Conservation (phyloP, 2,888 invertebrate genomes). For the Pterostichus madidus region DNA sequence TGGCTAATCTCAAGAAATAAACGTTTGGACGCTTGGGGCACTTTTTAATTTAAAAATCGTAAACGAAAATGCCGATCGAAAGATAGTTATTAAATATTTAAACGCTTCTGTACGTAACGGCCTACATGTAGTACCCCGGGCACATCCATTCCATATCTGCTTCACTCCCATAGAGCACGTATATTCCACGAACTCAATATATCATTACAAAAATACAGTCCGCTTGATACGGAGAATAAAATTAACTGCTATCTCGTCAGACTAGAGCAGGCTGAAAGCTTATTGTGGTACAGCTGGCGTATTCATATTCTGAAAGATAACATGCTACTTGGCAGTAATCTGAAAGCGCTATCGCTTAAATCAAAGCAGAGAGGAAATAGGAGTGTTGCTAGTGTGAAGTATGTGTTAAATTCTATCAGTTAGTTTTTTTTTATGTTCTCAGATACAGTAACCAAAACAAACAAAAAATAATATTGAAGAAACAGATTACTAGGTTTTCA, state of each 20-base stretch:
- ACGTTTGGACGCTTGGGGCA: conserved; percentile 49
- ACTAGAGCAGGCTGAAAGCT: conserved; percentile 20
- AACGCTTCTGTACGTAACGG: conserved; percentile 61
- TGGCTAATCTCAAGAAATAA: conserved; percentile 54
- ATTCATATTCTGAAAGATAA: conserved; percentile 65
- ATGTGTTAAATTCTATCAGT: conserved; percentile 57
- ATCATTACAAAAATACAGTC: conserved; percentile 56
- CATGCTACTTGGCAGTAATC: conserved; percentile 67
- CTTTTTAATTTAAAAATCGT: conserved; percentile 63
- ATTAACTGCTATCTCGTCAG: conserved; percentile 41
- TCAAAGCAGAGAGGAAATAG: conserved; percentile 61
- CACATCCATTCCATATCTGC: conserved; percentile 40
- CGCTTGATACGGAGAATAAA: conserved; percentile 45
- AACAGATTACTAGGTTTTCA: conserved; percentile 7
- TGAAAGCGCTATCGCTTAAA: conserved; percentile 60
- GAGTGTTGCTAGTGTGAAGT: conserved; percentile 61
- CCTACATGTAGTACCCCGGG: conserved; percentile 56
- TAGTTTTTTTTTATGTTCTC: conserved; percentile 18
- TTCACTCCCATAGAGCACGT: conserved; percentile 63
- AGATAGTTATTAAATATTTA: conserved; percentile 66
- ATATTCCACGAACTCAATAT: conserved; percentile 45
- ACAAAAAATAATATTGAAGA: conserved; percentile 13
- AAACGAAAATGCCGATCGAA: conserved; percentile 61
- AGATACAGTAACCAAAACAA: conserved; percentile 27
- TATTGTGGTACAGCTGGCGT: conserved; percentile 50